phyloP scores from a whole-genome alignment of 1,140 invertebrate genomes.

The Bombus soroeensis region DNA sequence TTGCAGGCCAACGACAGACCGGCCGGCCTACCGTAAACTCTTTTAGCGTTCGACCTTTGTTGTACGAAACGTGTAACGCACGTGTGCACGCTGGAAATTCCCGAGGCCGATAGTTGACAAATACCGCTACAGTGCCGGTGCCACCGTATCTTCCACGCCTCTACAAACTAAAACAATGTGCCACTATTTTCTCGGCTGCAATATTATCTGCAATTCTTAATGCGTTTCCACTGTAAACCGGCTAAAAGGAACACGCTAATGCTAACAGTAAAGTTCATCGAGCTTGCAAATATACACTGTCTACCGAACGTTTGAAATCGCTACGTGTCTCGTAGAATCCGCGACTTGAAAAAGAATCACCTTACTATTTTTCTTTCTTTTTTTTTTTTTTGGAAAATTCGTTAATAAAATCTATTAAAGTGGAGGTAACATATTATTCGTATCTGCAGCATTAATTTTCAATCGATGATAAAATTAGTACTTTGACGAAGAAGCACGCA shows the following conservation, averaged over 20 bases:
- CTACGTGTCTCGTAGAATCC: not conserved
- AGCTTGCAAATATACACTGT: conserved; percentile 7
- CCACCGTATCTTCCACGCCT: conserved; percentile 29
- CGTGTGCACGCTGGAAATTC: conserved; percentile 51
- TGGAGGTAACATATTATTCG: too few relatives aligned
- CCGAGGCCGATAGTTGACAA: conserved; percentile 45
- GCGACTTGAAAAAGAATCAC: too few relatives aligned
- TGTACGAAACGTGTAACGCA: conserved; percentile 61
- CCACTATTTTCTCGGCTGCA: conserved; percentile 34
- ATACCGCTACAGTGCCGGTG: not conserved
- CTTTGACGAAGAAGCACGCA: too few relatives aligned
- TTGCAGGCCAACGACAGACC: conserved; percentile 12
- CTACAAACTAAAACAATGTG: conserved; percentile 55
- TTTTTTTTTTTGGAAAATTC: too few relatives aligned
- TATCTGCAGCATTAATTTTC: too few relatives aligned
- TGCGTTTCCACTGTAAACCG: conserved; percentile 51
- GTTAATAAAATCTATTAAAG: too few relatives aligned
- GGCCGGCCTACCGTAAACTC: conserved; percentile 35
- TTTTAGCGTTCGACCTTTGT: conserved; percentile 49
- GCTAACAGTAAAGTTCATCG: conserved; percentile 1
- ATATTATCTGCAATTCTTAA: conserved; percentile 41
- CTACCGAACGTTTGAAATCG: too few relatives aligned
- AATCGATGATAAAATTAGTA: too few relatives aligned
- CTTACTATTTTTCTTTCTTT: too few relatives aligned
- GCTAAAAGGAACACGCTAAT: not conserved